Conservation (phyloP, 2,888 invertebrate genomes). For the Epistrophe eligans region DNA sequence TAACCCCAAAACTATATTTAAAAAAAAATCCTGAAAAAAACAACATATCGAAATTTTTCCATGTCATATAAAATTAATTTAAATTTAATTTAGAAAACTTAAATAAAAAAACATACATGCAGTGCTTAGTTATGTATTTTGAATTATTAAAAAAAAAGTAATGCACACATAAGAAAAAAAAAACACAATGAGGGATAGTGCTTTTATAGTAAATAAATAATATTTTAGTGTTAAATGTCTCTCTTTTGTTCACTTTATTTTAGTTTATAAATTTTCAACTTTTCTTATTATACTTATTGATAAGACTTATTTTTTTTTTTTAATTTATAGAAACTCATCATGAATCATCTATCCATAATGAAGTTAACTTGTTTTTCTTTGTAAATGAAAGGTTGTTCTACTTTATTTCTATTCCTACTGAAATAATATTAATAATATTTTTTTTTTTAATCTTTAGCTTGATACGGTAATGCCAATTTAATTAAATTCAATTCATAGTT, state of each 20-base stretch:
- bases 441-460: conserved; percentile 18
- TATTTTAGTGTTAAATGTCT: conserved; percentile 46
- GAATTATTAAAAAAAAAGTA: conserved; percentile 21
- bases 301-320: background rate
- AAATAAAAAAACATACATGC: conserved; percentile 39
- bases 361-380: conserved; percentile 33
- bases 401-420: conserved; percentile 38
- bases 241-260: conserved; percentile 10
- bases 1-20: conserved; percentile 3
- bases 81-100: conserved; percentile 42
- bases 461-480: background rate
- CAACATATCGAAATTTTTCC: conserved; percentile 48
- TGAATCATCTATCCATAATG: conserved; percentile 4
- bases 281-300: background rate
- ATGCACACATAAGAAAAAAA: conserved; percentile 41
- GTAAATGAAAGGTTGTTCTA: conserved; percentile 66
- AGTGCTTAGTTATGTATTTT: conserved; percentile 52
- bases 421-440: conserved; percentile 48
- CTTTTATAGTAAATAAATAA: conserved; percentile 23
- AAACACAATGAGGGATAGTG: conserved; percentile 25
- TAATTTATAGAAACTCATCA: background rate
- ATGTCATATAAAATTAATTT: conserved; percentile 48
- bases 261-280: background rate
- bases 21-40: conserved; percentile 15
- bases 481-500: background rate